Evolutionary conservation across 2,888 invertebrate species (phyloP).

Genomic region (Drosophila antonietae): DNA sequence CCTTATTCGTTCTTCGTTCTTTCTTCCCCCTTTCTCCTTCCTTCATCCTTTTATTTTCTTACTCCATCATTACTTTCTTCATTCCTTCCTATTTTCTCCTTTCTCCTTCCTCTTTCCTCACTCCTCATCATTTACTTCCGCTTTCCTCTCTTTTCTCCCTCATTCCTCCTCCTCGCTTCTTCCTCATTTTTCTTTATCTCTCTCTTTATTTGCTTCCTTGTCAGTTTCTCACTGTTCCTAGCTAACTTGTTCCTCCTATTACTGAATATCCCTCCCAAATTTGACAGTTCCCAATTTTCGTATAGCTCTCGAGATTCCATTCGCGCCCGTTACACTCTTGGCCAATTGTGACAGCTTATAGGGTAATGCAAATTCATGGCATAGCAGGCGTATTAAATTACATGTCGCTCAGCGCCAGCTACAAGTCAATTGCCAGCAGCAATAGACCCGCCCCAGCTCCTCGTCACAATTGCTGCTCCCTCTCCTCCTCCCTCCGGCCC

Average conservation of each 20-base stretch:
- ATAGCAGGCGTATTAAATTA: slow-evolving; percentile 51
- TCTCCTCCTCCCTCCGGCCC: not conserved
- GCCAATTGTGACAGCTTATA: not conserved
- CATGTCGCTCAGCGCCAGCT: slow-evolving; percentile 49
- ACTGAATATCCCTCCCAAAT: not conserved
- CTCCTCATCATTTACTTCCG: too few relatives aligned
- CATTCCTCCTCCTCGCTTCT: not conserved
- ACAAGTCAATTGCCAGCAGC: slow-evolving; percentile 68
- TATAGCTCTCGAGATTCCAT: not conserved
- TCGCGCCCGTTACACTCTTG: not conserved
- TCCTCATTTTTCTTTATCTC: rapidly evolving
- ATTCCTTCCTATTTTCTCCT: not conserved
- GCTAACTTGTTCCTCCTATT: not conserved
- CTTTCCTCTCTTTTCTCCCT: not conserved
- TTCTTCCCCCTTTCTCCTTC: not conserved
- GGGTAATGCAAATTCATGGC: slow-evolving; percentile 26
- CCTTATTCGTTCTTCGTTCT: not conserved
- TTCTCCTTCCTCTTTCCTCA: not conserved
- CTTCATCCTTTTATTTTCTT: not conserved
- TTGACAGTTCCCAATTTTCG: not conserved
- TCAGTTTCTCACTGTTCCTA: not conserved
- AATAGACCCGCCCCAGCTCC: not conserved
- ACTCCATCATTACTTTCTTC: not conserved
- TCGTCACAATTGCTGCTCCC: too few relatives aligned
- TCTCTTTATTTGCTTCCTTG: not conserved